A percentile compares a stretch with the other conserved stretches of the same genome.
phyloP scores from a whole-genome alignment of 2,888 invertebrate genomes.

The Liposcelis brunnea region DNA sequence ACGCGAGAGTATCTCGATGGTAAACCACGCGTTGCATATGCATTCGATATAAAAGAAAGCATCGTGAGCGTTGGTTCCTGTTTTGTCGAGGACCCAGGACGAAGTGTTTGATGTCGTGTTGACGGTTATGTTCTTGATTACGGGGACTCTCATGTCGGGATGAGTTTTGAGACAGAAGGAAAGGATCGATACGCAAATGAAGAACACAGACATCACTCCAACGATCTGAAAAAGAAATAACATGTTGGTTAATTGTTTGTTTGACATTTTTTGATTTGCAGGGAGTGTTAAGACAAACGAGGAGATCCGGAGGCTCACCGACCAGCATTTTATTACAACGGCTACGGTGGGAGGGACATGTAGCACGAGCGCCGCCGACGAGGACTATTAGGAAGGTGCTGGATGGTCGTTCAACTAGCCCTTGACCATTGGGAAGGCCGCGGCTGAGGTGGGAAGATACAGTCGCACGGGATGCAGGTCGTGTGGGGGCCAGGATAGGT shows the following conservation, averaged over 20 bases:
- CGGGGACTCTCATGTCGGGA: conserved; percentile 91
- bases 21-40: conserved; percentile 99
- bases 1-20: conserved; percentile 82
- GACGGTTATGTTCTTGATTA: conserved; percentile 64
- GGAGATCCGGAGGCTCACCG: no score
- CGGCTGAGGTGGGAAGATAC: no score
- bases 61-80: conserved; percentile 87
- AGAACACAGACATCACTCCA: conserved; percentile 96
- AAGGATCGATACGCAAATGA: conserved; percentile 97
- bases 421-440: no score
- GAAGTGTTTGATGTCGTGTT: conserved; percentile 54
- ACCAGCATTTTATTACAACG: no score
- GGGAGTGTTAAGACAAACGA: no score
- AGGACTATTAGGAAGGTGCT: no score
- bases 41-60: conserved; percentile 98
- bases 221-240: conserved; percentile 58
- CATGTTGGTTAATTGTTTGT: neutral
- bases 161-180: conserved; percentile 99
- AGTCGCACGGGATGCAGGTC: no score
- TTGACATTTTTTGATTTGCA: no score
- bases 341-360: no score
- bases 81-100: conserved; percentile 74
- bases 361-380: no score
- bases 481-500: no score
- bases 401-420: no score